Conservation (phyloP, 2,888 invertebrate species). For the Sthenelais limicola region DNA sequence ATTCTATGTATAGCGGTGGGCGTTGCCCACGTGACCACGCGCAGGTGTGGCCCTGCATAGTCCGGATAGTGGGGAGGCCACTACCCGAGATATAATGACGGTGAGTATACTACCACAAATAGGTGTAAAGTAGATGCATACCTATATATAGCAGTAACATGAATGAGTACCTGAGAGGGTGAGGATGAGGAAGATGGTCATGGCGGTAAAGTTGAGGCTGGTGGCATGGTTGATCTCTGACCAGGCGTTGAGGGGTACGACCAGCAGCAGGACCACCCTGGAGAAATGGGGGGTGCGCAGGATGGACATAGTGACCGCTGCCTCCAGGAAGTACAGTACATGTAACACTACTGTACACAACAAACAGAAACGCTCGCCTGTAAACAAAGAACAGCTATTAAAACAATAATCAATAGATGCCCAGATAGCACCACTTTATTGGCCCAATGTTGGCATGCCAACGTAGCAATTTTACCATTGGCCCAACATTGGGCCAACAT, state of each 20-base stretch:
- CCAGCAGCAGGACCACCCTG: constrained; percentile 58
- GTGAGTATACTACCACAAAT: no score
- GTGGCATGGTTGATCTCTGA: constrained; percentile 58
- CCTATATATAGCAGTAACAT: no score
- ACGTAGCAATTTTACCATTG: no score
- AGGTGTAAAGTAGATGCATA: no score
- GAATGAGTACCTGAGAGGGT: constrained; percentile 58
- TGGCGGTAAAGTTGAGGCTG: constrained; percentile 59
- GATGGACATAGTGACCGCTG: constrained; percentile 63
- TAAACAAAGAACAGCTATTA: neutral
- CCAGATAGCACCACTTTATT: no score
- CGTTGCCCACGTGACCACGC: no score
- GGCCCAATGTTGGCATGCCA: no score
- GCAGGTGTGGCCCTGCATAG: no score
- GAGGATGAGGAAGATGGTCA: constrained; percentile 59
- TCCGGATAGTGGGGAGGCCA: no score
- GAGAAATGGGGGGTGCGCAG: constrained; percentile 62
- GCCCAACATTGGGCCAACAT: no score
- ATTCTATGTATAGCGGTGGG: no score
- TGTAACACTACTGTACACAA: constrained; percentile 61
- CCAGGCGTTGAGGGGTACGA: constrained; percentile 62
- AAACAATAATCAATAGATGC: neutral
- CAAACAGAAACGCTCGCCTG: constrained; percentile 63
- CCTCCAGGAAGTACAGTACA: constrained; percentile 63
- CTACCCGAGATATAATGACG: no score